These are phyloP conservation scores for Plagodis dolabraria DNA, from an alignment of 2,888 invertebrate species.

Conservation along the genomic window DNA sequence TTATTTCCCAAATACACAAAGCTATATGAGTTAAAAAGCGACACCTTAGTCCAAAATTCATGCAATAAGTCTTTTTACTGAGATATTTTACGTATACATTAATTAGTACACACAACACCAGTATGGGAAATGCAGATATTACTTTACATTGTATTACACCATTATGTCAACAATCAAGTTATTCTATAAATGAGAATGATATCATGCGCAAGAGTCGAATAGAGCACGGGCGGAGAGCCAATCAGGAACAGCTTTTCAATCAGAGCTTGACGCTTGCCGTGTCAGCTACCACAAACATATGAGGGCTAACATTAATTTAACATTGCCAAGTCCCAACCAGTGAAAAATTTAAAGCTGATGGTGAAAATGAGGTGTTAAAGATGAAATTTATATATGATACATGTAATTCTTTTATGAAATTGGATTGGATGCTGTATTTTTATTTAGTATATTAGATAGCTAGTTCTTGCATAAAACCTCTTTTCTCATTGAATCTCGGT, in stretches of 20 bases:
- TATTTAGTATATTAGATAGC: no score
- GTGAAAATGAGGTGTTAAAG: background rate
- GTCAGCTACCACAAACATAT: conserved; percentile 24
- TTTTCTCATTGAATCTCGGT: no score
- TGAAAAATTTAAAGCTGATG: background rate
- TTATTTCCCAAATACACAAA: background rate
- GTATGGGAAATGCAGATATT: no score
- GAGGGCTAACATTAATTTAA: conserved; percentile 18
- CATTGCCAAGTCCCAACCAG: background rate
- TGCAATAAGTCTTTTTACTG: no score
- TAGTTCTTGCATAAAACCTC: no score
- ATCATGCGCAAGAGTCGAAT: conserved; percentile 1
- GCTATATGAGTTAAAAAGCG: background rate
- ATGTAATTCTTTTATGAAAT: no score
- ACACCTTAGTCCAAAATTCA: background rate
- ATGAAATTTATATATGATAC: no score
- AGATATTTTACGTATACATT: no score
- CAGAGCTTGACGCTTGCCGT: conserved; percentile 25
- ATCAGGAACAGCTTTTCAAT: conserved; percentile 26
- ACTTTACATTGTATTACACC: no score
- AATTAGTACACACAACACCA: no score
- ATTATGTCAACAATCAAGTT: background rate
- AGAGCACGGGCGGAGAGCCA: conserved; percentile 21
- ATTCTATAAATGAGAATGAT: background rate
- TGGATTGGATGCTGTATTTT: no score